Base-by-base conservation (phyloP, 2,888 invertebrate genomes). In the Calameuta pallipes region DNA sequence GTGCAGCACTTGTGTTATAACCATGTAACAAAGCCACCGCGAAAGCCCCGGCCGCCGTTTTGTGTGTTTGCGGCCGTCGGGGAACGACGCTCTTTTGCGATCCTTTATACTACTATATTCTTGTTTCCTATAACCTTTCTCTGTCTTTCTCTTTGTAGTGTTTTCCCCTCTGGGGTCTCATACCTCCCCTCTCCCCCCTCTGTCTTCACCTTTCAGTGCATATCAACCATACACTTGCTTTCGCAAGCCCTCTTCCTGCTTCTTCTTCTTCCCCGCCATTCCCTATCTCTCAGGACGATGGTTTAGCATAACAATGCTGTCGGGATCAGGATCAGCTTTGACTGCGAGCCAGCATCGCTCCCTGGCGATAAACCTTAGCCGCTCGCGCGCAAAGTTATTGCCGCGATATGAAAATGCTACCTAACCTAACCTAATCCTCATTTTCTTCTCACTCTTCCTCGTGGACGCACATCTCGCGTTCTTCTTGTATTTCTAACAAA, bases 221-320 rank as follows among this genome's bases (percentile, higher is more conserved):
- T 15, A 41, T 41, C 41, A 41, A 15, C 41, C 41, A 15, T 41
- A 41, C 15, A 41, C 41, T 41, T 41, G 15, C 41, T 30, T n/a
- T 33, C 30, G 70, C 70, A 9, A n/a, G 30, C 70, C 31, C 70
- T 70, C 70, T 37, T 37, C 73, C 37, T 74, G 23, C 74, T 68
- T 78, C 69, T 71, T 75, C 68, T 74, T 4, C 76, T 80, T 76
- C 35, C 37, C 70, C 78, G 73, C 36, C 69, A 76, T 70, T 75
- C 80, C 79, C 79, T 76, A 77, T 73, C 78, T 74, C 69, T 41
- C 33, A 68, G 37, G 69, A 68, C n/a, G 78, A 79, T 68, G 82
- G 79, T 83, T 84, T 84, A 83, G 82, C 84, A 83, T 84, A 84
- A 84, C 84, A 84, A 84, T 84, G 79, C 80, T 78, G 75, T 78